Conservation (phyloP, 1,140 invertebrate species). For the Prorops nasuta region DNA sequence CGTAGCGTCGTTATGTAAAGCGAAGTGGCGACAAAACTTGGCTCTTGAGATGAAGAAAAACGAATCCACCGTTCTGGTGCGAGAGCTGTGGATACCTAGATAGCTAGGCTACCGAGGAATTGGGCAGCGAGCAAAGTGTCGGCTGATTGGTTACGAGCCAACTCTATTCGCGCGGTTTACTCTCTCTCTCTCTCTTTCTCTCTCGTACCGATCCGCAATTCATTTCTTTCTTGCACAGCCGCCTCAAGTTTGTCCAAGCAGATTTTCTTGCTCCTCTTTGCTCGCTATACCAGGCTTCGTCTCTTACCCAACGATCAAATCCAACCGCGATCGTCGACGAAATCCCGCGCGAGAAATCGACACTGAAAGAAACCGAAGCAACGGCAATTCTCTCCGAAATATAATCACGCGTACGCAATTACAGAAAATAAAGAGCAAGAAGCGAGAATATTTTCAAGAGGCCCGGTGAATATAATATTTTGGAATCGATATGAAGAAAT, state of each 20-base stretch:
- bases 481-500: no score
- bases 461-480: no score
- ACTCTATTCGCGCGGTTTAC: constrained; percentile 20
- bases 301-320: constrained; percentile 3
- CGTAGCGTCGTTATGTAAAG: constrained; percentile 33
- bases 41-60: constrained; percentile 11
- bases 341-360: no score
- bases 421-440: no score
- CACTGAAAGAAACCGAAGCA: no score
- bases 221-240: no score
- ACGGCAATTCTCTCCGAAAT: no score
- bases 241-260: no score
- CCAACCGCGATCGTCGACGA: no score
- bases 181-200: constrained; percentile 12
- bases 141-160: constrained; percentile 34
- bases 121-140: constrained; percentile 26
- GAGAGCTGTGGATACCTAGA: constrained; percentile 28
- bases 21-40: constrained; percentile 32
- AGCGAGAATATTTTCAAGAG: no score
- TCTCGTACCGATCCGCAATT: neutral
- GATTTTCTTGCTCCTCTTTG: no score
- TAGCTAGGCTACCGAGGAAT: constrained; percentile 34
- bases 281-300: constrained; percentile 5
- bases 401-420: no score
- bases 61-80: neutral